Conservation (phyloP, 2,797 vertebrate genomes). For the Rhinichthys osculus region DNA sequence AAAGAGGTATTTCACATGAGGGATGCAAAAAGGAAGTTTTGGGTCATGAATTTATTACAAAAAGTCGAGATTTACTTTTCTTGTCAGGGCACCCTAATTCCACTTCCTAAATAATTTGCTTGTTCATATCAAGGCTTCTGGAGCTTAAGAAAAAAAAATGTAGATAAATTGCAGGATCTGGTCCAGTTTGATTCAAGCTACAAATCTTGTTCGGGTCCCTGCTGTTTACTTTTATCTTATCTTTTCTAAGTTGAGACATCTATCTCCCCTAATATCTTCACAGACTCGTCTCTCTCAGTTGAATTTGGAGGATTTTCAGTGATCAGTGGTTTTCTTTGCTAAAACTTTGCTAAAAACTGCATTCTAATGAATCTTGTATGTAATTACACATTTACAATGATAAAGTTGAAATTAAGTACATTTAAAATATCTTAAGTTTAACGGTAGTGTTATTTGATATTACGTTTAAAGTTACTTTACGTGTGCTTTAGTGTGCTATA, state of each 20-base stretch:
- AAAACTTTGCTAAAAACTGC: not conserved
- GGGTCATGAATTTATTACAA: constrained; percentile 69
- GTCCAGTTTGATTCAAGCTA: not conserved
- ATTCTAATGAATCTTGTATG: not conserved
- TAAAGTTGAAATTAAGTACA: not conserved
- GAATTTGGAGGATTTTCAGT: not conserved
- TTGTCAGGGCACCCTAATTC: constrained; percentile 26
- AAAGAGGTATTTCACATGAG: constrained; percentile 61
- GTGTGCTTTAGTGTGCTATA: not conserved
- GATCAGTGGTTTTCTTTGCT: not conserved
- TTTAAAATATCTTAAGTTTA: not conserved
- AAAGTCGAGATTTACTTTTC: constrained; percentile 6
- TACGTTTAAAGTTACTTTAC: not conserved
- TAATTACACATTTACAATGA: not conserved
- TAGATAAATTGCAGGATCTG: not conserved
- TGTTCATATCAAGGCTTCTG: constrained; percentile 6
- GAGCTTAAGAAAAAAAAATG: not conserved
- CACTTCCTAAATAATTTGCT: not conserved
- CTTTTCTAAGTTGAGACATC: not conserved
- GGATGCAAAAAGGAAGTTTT: constrained; percentile 65
- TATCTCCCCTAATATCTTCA: not conserved
- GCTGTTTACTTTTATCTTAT: not conserved
- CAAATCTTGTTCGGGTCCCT: not conserved
- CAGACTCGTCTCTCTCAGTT: not conserved
- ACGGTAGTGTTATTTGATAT: not conserved